Percentiles rank a stretch among this genome's conserved stretches.
Evolutionary conservation across 2,113 vertebrate genomes (phyloP).

Genomic region (Mirounga angustirostris): DNA sequence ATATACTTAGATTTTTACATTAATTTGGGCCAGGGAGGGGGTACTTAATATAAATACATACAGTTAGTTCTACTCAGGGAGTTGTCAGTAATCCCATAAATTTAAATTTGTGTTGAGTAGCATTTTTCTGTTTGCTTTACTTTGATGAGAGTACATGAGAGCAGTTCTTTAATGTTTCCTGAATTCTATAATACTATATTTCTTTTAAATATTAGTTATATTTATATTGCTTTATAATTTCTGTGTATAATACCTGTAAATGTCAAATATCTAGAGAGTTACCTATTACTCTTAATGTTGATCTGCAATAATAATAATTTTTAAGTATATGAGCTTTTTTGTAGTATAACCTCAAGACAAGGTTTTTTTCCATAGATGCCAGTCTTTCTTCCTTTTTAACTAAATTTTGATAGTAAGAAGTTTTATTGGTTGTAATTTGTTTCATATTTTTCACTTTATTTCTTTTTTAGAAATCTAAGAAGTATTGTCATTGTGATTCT

Average conservation of each 20-base stretch:
- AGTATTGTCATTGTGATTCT: not conserved
- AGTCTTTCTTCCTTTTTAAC: constrained; percentile 23
- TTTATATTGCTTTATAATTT: constrained; percentile 28
- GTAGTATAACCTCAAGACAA: not conserved
- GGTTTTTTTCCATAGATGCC: not conserved
- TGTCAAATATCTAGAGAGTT: constrained; percentile 1
- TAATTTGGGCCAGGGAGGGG: not conserved
- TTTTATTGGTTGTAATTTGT: constrained; percentile 40
- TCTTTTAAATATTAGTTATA: not conserved
- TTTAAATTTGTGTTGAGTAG: constrained; percentile 43
- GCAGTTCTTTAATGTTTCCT: constrained; percentile 30
- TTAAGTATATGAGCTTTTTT: not conserved
- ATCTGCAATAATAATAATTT: constrained; percentile 35
- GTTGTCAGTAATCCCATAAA: not conserved
- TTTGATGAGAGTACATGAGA: constrained; percentile 19
- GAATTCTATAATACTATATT: not conserved
- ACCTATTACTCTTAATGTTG: not conserved
- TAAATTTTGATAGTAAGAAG: constrained; percentile 30
- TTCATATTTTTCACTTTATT: not conserved
- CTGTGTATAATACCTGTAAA: not conserved
- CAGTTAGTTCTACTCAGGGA: not conserved
- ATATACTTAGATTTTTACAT: constrained; percentile 32
- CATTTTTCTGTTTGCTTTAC: constrained; percentile 36
- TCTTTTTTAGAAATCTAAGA: constrained; percentile 17
- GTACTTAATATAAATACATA: not conserved